Conservation (phyloP, 2,888 invertebrate genomes). For the Phoronis australis region DNA sequence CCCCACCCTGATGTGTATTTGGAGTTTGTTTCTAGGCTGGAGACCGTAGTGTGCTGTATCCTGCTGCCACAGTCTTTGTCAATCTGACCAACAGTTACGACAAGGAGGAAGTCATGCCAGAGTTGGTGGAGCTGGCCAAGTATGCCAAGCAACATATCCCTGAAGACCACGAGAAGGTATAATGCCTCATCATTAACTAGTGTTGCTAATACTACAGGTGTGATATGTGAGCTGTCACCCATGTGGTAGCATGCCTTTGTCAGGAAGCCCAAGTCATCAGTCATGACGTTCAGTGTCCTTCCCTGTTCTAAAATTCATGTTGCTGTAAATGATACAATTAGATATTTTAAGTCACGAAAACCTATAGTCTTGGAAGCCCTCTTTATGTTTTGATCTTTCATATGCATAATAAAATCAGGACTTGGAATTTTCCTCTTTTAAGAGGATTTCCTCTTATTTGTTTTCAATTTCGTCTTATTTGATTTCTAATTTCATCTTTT, state of each 20-base stretch:
- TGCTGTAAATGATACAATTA: neutral
- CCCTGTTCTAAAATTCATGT: neutral
- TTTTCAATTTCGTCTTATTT: no score
- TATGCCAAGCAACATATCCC: slow-evolving; percentile 99
- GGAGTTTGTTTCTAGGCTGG: slow-evolving; percentile 24
- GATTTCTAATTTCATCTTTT: no score
- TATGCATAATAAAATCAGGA: no score
- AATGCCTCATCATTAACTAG: no score
- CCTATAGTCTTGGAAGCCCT: no score
- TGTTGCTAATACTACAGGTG: no score
- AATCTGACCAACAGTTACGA: slow-evolving; percentile 97
- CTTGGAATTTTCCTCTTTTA: no score
- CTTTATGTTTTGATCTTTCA: no score
- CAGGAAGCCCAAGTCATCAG: neutral
- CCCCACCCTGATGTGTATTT: no score
- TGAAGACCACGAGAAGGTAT: slow-evolving; percentile 69
- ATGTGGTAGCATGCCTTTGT: neutral
- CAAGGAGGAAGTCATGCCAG: slow-evolving; percentile 90
- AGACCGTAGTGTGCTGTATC: slow-evolving; percentile 43
- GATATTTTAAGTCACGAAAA: no score
- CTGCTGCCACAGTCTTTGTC: slow-evolving; percentile 82
- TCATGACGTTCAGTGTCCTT: neutral
- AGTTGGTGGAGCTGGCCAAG: slow-evolving; percentile 95
- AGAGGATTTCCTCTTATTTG: no score
- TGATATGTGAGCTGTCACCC: no score